These are phyloP conservation scores for Umimayanthus chanpuru DNA, from an alignment of 92 coral and sea anemone species.

Conservation along the genomic window DNA sequence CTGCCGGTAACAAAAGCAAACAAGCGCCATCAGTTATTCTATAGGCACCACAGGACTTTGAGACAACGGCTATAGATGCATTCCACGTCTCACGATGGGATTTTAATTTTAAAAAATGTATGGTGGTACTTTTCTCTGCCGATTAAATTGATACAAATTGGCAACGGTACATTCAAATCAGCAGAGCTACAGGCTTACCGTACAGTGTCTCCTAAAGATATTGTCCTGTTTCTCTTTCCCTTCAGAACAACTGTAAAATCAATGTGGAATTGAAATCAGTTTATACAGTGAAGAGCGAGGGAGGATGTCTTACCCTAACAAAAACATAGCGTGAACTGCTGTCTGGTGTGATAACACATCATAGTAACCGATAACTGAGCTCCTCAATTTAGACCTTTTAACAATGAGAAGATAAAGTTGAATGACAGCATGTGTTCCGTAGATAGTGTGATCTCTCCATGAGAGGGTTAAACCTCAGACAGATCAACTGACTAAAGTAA, in stretches of 20 bases:
- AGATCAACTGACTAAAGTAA: neutral
- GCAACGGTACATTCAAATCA: neutral
- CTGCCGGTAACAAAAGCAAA: neutral
- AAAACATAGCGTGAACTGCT: neutral
- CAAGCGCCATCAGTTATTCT: neutral
- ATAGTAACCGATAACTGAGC: neutral
- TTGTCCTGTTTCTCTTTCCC: no score
- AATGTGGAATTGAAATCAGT: neutral
- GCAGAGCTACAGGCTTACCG: neutral
- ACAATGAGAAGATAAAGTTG: neutral
- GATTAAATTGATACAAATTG: neutral
- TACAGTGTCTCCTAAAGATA: neutral
- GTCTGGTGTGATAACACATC: neutral
- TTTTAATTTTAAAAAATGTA: no score
- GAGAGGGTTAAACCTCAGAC: neutral
- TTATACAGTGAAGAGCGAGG: neutral
- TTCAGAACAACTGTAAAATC: slow-evolving; percentile 3
- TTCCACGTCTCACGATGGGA: no score
- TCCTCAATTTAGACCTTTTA: neutral
- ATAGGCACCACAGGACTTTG: neutral
- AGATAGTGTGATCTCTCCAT: slow-evolving; percentile 8
- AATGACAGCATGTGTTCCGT: slow-evolving; percentile 6
- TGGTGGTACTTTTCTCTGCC: neutral
- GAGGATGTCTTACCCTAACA: neutral
- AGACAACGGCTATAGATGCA: no score